Base-by-base conservation (phyloP, 2,113 vertebrate genomes). In the Burhinus bistriatus region DNA sequence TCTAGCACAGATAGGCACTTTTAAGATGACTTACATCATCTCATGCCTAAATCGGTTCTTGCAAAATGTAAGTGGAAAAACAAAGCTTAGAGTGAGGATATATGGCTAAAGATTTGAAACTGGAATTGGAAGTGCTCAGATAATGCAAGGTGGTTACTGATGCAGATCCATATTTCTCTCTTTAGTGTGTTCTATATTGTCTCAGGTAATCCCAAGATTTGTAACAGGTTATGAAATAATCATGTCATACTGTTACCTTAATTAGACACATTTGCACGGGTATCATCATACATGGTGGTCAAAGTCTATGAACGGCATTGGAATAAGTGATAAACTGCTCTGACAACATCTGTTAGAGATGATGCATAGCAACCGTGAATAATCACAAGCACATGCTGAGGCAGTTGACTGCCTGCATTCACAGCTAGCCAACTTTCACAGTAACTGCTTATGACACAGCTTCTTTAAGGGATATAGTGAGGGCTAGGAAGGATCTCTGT, bases 151-250 rank as follows among this genome's bases (percentile, higher is more conserved):
- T 40, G 17, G 8, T 51, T 47, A n/a, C 22, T 64, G 40, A 29
- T 80, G 38, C 51, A 42, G 26, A 20, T 47, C 30, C 3, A 2
- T 54, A 15, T 64, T 82, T 86, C 25, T 79, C 17, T 29, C 19
- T 51, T 47, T 55, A 2, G 0, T 42, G 30, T 36, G 4, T 73
- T 80, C 2, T 4, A 0, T 51, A 6, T 49, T 65, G 54, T 73
- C 29, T 86, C 51, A 42, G 32, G 27, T 82, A 77, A 51, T 68
- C n/a, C 34, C 14, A 36, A 15, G 27, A 40, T 89, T 55, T 34
- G 9, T 78, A 64, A 34, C 9, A 57, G 36, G 16, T 68, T 85
- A 27, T 34, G 10, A 90, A 86, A 70, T 54, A 51, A 34, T 64
- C 2, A 0, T 36, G 34, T 68, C 49, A 26, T 83, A 25, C 20